Percentiles rank a stretch among this genome's conserved stretches.
Evolutionary conservation across 2,888 invertebrate species (phyloP).

Genomic region (Eurytoma californica): DNA sequence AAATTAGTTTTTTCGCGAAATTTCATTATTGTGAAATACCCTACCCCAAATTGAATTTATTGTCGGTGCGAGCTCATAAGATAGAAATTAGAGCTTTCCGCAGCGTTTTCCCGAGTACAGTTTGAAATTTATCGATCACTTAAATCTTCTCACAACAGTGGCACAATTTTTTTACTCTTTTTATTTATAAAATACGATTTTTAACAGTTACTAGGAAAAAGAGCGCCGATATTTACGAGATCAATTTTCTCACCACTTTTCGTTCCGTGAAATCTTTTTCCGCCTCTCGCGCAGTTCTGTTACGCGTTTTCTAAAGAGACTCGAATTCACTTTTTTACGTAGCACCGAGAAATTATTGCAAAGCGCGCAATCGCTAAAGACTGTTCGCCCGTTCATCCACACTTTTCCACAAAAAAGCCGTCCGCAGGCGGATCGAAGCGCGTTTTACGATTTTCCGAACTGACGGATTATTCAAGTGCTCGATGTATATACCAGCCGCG

Average conservation of each 20-base stretch:
- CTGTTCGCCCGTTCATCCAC: constrained; percentile 11
- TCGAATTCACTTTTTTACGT: neutral
- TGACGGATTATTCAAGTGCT: constrained; percentile 47
- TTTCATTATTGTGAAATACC: constrained; percentile 26
- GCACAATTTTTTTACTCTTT: neutral
- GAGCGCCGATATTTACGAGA: constrained; percentile 29
- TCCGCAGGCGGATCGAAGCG: neutral
- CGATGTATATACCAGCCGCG: neutral
- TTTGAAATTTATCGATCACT: constrained; percentile 42
- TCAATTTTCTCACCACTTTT: constrained; percentile 47
- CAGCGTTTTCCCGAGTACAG: constrained; percentile 9
- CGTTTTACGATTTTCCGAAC: constrained; percentile 48
- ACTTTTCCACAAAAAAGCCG: neutral
- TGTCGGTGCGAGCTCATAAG: constrained; percentile 27
- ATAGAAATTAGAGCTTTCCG: constrained; percentile 47
- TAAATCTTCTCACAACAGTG: constrained; percentile 31
- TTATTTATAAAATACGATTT: constrained; percentile 45
- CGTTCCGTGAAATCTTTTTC: neutral
- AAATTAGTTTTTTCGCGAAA: constrained; percentile 37
- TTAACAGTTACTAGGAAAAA: constrained; percentile 3
- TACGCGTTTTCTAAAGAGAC: neutral
- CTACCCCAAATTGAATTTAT: constrained; percentile 26
- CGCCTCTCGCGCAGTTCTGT: neutral
- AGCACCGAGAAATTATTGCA: neutral
- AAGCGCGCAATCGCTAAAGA: neutral